Base-by-base conservation (phyloP, 2,888 invertebrate genomes). In the Rhagium mordax region DNA sequence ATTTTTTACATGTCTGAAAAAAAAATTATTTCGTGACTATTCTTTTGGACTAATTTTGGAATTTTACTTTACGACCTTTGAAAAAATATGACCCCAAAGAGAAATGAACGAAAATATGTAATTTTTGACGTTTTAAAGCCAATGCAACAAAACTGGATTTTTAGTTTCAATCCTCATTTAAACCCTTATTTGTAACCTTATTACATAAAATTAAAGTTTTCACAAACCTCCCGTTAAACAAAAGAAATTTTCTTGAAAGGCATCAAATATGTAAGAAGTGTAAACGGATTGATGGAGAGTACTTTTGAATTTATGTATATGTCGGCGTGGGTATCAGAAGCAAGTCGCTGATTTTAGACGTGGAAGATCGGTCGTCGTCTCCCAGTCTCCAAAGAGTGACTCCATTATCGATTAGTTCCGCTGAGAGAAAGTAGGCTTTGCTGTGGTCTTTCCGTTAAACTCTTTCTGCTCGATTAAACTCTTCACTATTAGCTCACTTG, bases 371-470 rank as follows among this genome's bases (percentile, higher is more conserved):
- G 24, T 24, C 20, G 55, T 55, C 24, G 51, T 51, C 51, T 51
- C 18, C 55, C 55, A 55, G 55, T 55, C 55, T 55, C 55, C 24
- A 21, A 41, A 41, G 55, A 24, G 55, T 55, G 24, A 55, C 55
- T 24, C 21, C 21, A 21, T 55, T 55, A 55, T 55, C 55, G 55
- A 55, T 55, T 55, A 55, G 55, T 24, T 55, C 55, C n/a, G 55
- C 24, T 55, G 21, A 24, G 21, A 21, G 55, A 55, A 24, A 55
- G 24, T 55, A 55, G 55, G 27, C 55, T 55, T 55, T 55, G n/a
- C 21, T 55, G 55, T 55, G 55, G 55, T 55, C 55, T 55, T 55
- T 55, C 55, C 24, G 27, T 53, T 55, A 24, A 55, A 55, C 55
- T 24, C 21, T 55, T 55, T 55, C 24, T 27, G 27, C 55, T 55